Percentiles rank a stretch among this genome's conserved stretches.
Evolutionary conservation across 2,797 vertebrate species (phyloP).

Genomic region (Chaetodon trifasciatus): DNA sequence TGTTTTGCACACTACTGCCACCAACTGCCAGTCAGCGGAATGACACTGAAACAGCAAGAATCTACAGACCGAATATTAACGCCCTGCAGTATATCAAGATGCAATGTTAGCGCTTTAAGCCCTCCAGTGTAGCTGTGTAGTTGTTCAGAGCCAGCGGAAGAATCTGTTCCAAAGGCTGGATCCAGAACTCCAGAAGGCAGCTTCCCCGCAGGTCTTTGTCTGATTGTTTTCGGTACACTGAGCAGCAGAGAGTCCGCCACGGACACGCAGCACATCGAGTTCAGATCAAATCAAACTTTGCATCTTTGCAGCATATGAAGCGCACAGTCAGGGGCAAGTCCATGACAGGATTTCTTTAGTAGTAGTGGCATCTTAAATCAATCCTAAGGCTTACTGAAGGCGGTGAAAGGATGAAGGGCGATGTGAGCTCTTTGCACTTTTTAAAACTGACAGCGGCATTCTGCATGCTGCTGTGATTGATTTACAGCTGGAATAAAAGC

Average conservation of each 20-base stretch:
- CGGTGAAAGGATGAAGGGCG: neutral
- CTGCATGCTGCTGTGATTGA: slow-evolving; percentile 4
- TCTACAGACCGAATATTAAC: neutral
- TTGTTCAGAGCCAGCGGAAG: neutral
- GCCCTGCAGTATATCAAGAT: neutral
- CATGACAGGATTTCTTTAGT: slow-evolving; percentile 19
- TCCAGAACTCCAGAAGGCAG: neutral
- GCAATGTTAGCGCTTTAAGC: neutral
- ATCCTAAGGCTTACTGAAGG: neutral
- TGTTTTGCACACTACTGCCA: neutral
- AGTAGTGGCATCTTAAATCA: slow-evolving; percentile 8
- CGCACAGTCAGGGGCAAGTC: neutral
- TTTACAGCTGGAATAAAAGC: slow-evolving; percentile 20
- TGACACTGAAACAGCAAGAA: neutral
- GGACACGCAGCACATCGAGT: neutral
- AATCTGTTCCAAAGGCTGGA: slow-evolving; percentile 1
- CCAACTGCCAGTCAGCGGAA: neutral
- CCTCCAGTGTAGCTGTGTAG: too few relatives aligned
- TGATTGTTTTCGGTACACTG: slow-evolving; percentile 1
- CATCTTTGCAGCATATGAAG: slow-evolving; percentile 3
- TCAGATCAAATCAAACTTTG: too few relatives aligned
- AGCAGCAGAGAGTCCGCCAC: slow-evolving; percentile 10
- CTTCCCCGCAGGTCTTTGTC: slow-evolving; percentile 2
- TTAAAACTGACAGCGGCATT: slow-evolving; percentile 16
- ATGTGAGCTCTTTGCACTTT: neutral